Evolutionary conservation across 2,113 vertebrate species (phyloP).

Genomic region (Alethe diademata): DNA sequence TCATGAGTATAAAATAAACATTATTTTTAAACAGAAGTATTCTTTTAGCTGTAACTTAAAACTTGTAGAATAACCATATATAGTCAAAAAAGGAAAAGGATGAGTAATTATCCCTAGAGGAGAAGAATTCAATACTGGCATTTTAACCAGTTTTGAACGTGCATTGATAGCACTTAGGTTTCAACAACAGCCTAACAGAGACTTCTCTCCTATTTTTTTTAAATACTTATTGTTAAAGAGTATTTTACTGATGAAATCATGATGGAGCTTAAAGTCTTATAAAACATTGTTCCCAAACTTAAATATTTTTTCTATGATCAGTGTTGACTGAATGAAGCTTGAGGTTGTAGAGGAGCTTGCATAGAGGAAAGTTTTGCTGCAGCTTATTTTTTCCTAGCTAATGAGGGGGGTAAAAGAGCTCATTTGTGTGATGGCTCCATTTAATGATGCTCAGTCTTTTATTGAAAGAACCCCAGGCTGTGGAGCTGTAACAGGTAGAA

Average conservation of each 20-base stretch:
- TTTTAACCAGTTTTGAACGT: not conserved
- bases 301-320: not conserved
- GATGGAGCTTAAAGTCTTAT: not conserved
- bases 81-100: not conserved
- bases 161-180: not conserved
- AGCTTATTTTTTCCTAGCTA: not conserved
- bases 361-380: not conserved
- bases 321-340: not conserved
- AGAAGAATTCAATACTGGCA: not conserved
- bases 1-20: not conserved
- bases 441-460: not conserved
- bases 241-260: not conserved
- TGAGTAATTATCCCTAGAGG: not conserved
- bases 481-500: constrained; percentile 8
- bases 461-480: not conserved
- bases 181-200: not conserved
- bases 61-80: not conserved
- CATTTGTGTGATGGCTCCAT: not conserved
- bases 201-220: not conserved
- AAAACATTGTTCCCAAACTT: not conserved
- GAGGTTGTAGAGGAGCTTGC: not conserved
- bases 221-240: not conserved
- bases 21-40: not conserved
- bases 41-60: not conserved
- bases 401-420: not conserved